Percentiles rank a stretch among this genome's conserved stretches.
Conservation (phyloP, 2,113 vertebrate species). For the Catagonus wagneri region DNA sequence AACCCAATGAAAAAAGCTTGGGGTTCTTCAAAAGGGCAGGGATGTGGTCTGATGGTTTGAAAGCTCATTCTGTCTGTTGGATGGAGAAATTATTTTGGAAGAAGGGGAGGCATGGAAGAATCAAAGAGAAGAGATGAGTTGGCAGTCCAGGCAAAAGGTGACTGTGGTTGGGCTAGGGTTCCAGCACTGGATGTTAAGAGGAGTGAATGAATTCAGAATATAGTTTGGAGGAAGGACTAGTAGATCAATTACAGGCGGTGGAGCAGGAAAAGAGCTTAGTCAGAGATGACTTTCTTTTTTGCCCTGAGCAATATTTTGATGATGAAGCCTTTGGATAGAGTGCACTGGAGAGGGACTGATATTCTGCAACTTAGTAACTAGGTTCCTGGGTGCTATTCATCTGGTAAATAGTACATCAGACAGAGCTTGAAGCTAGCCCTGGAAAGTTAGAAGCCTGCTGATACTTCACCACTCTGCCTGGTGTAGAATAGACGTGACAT, state of each 20-base stretch:
- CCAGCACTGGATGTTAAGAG: background rate
- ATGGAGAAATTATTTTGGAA: background rate
- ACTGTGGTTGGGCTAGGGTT: background rate
- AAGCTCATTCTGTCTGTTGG: background rate
- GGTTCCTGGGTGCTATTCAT: background rate
- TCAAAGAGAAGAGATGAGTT: background rate
- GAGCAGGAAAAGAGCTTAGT: accelerated
- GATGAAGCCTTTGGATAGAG: background rate
- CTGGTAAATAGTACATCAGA: background rate
- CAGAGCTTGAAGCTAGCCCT: background rate
- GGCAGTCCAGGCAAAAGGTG: background rate
- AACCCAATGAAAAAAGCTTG: background rate
- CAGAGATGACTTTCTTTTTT: background rate
- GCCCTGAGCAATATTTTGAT: background rate
- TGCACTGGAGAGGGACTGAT: background rate
- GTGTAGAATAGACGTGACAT: background rate
- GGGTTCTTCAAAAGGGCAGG: background rate
- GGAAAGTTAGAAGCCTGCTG: background rate
- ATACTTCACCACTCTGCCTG: accelerated
- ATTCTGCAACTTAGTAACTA: background rate
- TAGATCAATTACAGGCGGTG: accelerated
- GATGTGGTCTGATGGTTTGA: background rate
- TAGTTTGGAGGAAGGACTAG: background rate
- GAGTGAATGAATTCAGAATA: too few species aligned
- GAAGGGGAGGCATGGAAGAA: background rate